Evolutionary conservation across 2,888 invertebrate species (phyloP).

Genomic region (Choristoneura rosaceana): DNA sequence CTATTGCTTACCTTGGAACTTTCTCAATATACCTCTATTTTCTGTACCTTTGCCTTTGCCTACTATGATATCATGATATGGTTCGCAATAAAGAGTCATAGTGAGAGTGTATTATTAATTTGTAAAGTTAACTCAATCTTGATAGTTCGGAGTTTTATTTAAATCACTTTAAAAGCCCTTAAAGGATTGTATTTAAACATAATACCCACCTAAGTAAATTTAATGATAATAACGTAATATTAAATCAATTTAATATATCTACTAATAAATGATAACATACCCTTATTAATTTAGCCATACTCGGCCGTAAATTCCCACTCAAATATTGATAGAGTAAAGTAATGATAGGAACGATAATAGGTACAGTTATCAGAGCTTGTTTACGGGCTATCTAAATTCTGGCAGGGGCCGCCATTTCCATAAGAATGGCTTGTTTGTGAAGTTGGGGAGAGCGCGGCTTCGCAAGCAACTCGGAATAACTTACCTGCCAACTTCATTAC

Average conservation of each 20-base stretch:
- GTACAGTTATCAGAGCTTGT: constrained; percentile 54
- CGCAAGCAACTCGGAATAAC: constrained; percentile 55
- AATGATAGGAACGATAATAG: constrained; percentile 45
- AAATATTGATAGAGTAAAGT: constrained; percentile 28
- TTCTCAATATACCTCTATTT: no score
- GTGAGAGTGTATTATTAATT: no score
- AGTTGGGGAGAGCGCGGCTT: constrained; percentile 53
- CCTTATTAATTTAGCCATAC: constrained; percentile 10
- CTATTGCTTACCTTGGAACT: no score
- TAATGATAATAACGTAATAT: background rate
- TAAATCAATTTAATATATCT: background rate
- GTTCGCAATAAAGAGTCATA: no score
- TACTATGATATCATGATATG: no score
- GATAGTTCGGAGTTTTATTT: background rate
- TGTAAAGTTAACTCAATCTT: background rate
- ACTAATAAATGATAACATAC: background rate
- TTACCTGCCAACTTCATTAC: constrained; percentile 65
- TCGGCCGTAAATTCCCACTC: constrained; percentile 1
- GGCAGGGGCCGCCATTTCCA: constrained; percentile 62
- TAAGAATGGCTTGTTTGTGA: constrained; percentile 68
- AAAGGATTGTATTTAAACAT: background rate
- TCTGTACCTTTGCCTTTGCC: no score
- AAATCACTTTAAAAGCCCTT: background rate
- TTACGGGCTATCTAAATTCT: constrained; percentile 60
- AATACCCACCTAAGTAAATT: background rate